Percentiles rank a stretch among this genome's conserved stretches.
These are phyloP conservation scores for Labeo rohita DNA, from an alignment of 2,113 vertebrate genomes.

Conservation along the genomic window DNA sequence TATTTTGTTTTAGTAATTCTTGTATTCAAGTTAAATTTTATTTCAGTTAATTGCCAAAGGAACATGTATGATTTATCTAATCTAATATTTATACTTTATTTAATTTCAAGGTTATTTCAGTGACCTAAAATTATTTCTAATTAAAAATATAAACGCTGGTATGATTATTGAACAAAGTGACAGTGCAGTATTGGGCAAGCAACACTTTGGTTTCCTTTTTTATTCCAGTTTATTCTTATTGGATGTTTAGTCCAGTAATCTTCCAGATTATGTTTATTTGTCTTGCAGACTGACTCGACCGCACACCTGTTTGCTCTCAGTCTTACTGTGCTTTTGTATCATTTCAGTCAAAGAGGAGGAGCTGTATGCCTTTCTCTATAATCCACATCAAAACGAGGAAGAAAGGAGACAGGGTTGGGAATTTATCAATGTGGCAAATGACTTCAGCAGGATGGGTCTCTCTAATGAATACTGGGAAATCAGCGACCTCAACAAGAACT, in stretches of 20 bases:
- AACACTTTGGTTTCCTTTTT: background rate
- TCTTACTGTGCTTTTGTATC: conserved; percentile 26
- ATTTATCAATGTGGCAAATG: conserved; percentile 72
- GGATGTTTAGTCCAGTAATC: background rate
- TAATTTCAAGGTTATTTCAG: background rate
- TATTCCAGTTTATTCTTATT: background rate
- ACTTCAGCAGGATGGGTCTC: conserved; percentile 81
- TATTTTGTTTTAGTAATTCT: background rate
- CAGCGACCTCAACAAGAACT: conserved; percentile 77
- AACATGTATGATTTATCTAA: background rate
- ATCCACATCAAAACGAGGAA: conserved; percentile 77
- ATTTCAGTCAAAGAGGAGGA: conserved; percentile 76
- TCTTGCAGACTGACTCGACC: background rate
- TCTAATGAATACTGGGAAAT: conserved; percentile 78
- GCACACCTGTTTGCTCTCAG: background rate
- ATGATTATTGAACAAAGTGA: background rate
- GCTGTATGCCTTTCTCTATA: conserved; percentile 84
- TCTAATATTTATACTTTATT: background rate
- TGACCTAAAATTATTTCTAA: background rate
- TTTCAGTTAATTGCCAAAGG: background rate
- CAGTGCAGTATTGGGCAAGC: background rate
- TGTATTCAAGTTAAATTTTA: background rate
- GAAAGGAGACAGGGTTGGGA: conserved; percentile 77
- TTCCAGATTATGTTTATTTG: background rate
- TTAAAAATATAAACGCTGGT: background rate